These are phyloP conservation scores for Gastrophryne carolinensis DNA, from an alignment of 2,797 vertebrate genomes.

Conservation along the genomic window DNA sequence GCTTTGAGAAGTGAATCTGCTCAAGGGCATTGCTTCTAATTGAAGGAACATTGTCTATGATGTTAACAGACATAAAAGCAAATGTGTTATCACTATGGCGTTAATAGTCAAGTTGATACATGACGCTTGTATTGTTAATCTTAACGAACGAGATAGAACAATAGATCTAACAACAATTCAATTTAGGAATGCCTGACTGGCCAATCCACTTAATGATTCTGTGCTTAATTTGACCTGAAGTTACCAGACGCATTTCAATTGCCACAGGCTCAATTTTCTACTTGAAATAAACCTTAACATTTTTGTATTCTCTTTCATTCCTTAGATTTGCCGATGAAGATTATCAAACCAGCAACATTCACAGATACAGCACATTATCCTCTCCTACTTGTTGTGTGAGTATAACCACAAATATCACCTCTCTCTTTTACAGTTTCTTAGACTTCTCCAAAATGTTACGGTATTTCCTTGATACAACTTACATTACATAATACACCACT, in stretches of 20 bases:
- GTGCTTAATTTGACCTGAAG: constrained; percentile 36
- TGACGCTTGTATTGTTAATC: constrained; percentile 39
- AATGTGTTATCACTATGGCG: constrained; percentile 26
- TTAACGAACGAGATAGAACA: constrained; percentile 32
- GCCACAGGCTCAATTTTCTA: neutral
- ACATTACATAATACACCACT: too few species aligned
- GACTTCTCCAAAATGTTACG: too few species aligned
- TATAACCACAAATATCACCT: constrained; percentile 53
- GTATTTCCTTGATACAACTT: too few species aligned
- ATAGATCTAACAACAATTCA: constrained; percentile 41
- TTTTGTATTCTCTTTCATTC: constrained; percentile 50
- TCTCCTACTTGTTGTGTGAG: constrained; percentile 92
- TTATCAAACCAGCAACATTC: constrained; percentile 90
- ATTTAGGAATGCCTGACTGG: constrained; percentile 35
- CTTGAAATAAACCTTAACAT: constrained; percentile 15
- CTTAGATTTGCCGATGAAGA: constrained; percentile 85
- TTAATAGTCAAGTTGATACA: constrained; percentile 37
- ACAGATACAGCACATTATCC: constrained; percentile 82
- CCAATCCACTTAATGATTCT: constrained; percentile 33
- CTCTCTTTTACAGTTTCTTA: too few species aligned
- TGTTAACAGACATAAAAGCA: constrained; percentile 9
- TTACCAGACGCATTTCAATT: constrained; percentile 11
- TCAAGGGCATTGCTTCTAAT: constrained; percentile 23
- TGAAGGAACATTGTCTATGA: constrained; percentile 6
- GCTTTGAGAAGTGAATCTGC: neutral